Conservation (phyloP, 2,888 invertebrate species). For the Oscheius sp. region DNA sequence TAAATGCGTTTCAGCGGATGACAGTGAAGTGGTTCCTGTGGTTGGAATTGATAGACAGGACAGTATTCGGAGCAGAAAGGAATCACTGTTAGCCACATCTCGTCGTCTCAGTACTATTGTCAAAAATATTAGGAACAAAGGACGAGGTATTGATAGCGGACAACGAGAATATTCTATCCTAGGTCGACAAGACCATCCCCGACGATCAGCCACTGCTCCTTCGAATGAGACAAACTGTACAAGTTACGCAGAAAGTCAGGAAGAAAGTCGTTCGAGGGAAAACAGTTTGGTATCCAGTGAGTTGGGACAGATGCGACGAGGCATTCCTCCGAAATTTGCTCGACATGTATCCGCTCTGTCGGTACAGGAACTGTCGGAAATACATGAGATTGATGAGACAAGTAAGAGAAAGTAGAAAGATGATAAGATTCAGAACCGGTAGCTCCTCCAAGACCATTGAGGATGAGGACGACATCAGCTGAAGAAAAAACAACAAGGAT, state of each 20-base stretch:
- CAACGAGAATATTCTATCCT: background rate
- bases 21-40: conserved; percentile 14
- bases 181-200: background rate
- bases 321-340: background rate
- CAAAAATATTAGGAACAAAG: conserved; percentile 10
- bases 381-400: background rate
- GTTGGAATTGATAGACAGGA: conserved; percentile 7
- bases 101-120: conserved; percentile 16
- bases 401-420: background rate
- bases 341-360: background rate
- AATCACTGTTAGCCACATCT: background rate
- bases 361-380: conserved; percentile 15
- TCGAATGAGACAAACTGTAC: conserved; percentile 3
- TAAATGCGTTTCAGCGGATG: background rate
- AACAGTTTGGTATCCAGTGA: background rate
- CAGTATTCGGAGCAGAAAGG: background rate
- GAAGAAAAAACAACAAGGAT: too few species aligned
- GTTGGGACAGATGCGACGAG: background rate
- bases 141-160: background rate
- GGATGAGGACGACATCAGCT: too few species aligned
- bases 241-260: conserved; percentile 1
- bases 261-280: background rate
- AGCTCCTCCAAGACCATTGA: background rate
- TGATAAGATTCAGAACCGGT: background rate
- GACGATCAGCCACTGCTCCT: background rate